A percentile compares a stretch with the other conserved stretches of the same genome.
These are phyloP conservation scores for Netelia melanura DNA, from an alignment of 2,888 invertebrate genomes.

Conservation along the genomic window DNA sequence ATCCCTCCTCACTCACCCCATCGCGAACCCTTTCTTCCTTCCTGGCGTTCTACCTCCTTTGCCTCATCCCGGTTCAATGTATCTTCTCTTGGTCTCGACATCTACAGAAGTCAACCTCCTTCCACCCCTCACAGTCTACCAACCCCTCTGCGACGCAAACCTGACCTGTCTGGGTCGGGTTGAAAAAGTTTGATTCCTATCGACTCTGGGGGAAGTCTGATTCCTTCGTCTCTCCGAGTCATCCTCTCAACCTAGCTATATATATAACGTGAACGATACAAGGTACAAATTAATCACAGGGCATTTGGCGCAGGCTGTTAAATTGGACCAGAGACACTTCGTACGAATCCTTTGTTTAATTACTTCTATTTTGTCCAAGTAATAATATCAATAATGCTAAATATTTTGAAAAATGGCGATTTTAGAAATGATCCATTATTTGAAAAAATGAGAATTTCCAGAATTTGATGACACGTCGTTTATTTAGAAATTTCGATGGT, in stretches of 20 bases:
- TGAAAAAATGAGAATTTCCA: too few relatives aligned
- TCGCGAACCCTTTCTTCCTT: not conserved
- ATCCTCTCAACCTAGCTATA: slow-evolving; percentile 14
- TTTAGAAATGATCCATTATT: too few relatives aligned
- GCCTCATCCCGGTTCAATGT: slow-evolving; percentile 25
- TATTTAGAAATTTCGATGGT: too few relatives aligned
- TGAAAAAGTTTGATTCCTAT: slow-evolving; percentile 72
- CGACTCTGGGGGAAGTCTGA: slow-evolving; percentile 33
- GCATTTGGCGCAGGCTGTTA: not conserved
- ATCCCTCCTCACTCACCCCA: slow-evolving; percentile 1
- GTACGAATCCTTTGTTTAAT: too few relatives aligned
- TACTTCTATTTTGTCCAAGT: too few relatives aligned
- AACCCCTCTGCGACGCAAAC: slow-evolving; percentile 39
- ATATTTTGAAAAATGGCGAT: too few relatives aligned
- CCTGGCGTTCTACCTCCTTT: slow-evolving; percentile 1
- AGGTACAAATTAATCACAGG: slow-evolving; percentile 31
- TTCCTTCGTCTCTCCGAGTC: slow-evolving; percentile 37
- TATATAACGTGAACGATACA: slow-evolving; percentile 53
- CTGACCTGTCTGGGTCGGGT: slow-evolving; percentile 46
- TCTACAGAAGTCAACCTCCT: slow-evolving; percentile 30
- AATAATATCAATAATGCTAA: too few relatives aligned
- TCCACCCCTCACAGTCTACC: slow-evolving; percentile 20
- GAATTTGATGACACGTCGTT: too few relatives aligned
- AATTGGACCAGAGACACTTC: too few relatives aligned
- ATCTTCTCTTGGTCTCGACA: slow-evolving; percentile 16